Evolutionary conservation across 2,888 invertebrate genomes (phyloP), one percentile per base, ranked within the genome.

Genomic region (Branchellion lobata): DNA sequence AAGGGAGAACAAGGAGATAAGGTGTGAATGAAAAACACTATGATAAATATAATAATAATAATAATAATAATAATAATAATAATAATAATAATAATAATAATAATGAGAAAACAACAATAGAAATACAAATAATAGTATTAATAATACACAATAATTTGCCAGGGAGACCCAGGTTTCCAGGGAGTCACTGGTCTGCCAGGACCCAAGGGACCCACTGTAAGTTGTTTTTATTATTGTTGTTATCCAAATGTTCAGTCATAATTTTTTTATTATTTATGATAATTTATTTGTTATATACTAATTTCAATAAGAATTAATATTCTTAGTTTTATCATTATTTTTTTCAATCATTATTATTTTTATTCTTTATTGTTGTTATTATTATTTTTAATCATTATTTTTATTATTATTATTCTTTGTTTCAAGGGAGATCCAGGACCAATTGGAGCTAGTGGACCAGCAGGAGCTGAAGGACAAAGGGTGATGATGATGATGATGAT

Each of bases 401-500:
- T 18, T 57, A 24, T 24, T 57, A 57, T 5, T 57, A n/a, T 14
- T 24, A 18, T 18, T 27, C 27, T 2, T 80, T 5, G 80, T 47
- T 77, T 77, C 79, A 80, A 87, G 85, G 88, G 88, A 33, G 81
- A 85, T 18, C 84, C 86, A 51, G 88, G 88, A 75, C 81, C 84
- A n/a, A 84, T 86, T 21, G 91, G 91, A 69, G 85, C 88, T 68
- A 90, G 90, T 11, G 91, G 83, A 47, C 81, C 82, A 8, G 77
- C 81, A 36, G 83, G 79, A 29, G 40, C 68, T 18, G 73, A 72
- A 40, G 79, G 80, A 34, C 33, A 71, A 34, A 78, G 80, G 69
- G 80, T 80, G 73, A 73, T 73, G 73, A 73, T 73, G 73, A 73
- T 73, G 73, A 73, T 73, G 73, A 73, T 34, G 61, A 57, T 34